Base-by-base conservation (phyloP, 2,113 vertebrate species). In the Charina bottae region DNA sequence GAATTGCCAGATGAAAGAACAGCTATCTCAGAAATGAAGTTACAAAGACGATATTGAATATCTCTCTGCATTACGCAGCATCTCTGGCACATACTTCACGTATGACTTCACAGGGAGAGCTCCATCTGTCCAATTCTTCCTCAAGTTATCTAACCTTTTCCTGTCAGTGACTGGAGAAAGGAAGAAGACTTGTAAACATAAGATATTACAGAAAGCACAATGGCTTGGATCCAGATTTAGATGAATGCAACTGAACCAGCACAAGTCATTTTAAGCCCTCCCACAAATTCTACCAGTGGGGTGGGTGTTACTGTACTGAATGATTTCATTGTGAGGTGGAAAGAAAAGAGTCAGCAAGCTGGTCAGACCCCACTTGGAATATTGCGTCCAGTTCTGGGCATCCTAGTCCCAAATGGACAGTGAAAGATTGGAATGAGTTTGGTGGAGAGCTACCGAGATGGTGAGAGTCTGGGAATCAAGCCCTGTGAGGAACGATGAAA, bases 11-110 rank as follows among this genome's bases (percentile, higher is more conserved):
- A 78, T 83, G 83, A 88, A 92, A 58, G 68, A 54, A n/a, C 56
- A 60, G 54, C 54, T 37, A 58, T 58, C 42, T 68, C 93, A 55
- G 85, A 88, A 84, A 19, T 90, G 90, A 90, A 94, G 64, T 88
- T 83, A 90, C 28, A 85, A 26, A 46, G 21, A 64, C 33, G 33
- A 28, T n/a, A 3, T 6, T 58, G 26, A 62, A 12, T 72, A 12
- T 15, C 54, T 93, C 21, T 85, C 24, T 9, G 28, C 0, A 0
- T 17, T 46, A 46, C 0, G 0, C 10, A 1, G n/a, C 62, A 13
- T 7, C 72, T 54, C 37, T 87, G 28, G 1, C 3, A 13, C 33
- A 37, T 21, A 24, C 46, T 89, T 56, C 33, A 53, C 7, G 1
- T 87, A 15, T 9, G 24, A 72, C 26, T 85, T 49, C 58, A n/a